These are phyloP conservation scores for Ictidomys tridecemlineatus DNA, from an alignment of 2,113 vertebrate genomes.

Conservation along the genomic window DNA sequence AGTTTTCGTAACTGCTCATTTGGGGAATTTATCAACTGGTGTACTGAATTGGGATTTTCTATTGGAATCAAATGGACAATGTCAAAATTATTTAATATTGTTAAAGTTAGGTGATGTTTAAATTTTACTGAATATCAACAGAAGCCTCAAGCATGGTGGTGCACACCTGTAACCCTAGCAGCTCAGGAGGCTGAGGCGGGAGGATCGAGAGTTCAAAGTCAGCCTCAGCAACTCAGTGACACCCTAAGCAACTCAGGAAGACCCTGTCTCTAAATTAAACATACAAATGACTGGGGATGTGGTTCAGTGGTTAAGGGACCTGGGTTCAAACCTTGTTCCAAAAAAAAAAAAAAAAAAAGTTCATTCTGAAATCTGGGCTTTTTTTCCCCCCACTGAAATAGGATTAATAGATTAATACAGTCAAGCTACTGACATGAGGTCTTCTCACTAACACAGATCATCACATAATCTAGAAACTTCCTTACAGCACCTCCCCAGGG, in stretches of 20 bases:
- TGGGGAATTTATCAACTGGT: neutral
- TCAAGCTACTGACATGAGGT: neutral
- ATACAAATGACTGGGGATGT: too few relatives aligned
- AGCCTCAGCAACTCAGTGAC: too few relatives aligned
- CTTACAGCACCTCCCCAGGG: neutral
- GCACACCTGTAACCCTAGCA: too few relatives aligned
- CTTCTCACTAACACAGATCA: neutral
- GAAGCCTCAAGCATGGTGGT: neutral
- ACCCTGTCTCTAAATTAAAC: too few relatives aligned
- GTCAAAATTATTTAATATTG: neutral
- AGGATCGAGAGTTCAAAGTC: too few relatives aligned
- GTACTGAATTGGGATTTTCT: neutral
- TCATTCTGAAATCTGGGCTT: neutral
- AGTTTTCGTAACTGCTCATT: neutral
- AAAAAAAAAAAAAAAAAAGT: too few relatives aligned
- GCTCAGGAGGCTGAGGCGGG: too few relatives aligned
- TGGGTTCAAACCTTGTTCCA: too few relatives aligned
- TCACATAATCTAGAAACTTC: neutral
- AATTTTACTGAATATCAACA: neutral
- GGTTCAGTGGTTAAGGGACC: too few relatives aligned
- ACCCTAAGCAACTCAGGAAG: too few relatives aligned
- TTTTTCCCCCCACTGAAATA: too few relatives aligned
- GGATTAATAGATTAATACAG: neutral
- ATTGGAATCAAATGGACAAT: neutral
- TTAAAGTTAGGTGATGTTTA: neutral